Percentiles rank a stretch among this genome's conserved stretches.
These are phyloP conservation scores for Batillaria attramentaria DNA, from an alignment of 1,140 invertebrate species.

Conservation along the genomic window DNA sequence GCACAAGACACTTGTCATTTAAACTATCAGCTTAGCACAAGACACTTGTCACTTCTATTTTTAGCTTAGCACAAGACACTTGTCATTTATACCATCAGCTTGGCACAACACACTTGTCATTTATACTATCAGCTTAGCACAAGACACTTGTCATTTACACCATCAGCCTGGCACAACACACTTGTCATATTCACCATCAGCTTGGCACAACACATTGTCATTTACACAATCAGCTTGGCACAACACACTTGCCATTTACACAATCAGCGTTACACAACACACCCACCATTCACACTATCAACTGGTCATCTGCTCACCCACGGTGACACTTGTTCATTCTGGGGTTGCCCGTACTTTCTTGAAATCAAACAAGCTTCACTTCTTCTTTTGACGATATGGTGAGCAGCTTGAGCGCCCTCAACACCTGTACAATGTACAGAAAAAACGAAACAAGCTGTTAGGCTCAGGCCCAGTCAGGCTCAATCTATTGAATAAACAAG, in stretches of 20 bases:
- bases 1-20: too few relatives aligned
- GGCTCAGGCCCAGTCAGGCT: too few relatives aligned
- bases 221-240: neutral
- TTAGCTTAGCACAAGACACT: too few relatives aligned
- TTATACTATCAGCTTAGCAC: too few relatives aligned
- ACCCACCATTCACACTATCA: neutral
- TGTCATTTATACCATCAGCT: too few relatives aligned
- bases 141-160: too few relatives aligned
- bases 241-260: neutral
- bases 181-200: too few relatives aligned
- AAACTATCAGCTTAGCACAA: too few relatives aligned
- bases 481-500: neutral
- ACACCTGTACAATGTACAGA: conserved; percentile 42
- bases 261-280: neutral
- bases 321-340: too few relatives aligned
- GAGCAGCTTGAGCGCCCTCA: conserved; percentile 51
- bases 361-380: conserved; percentile 34
- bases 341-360: neutral
- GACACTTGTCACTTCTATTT: too few relatives aligned
- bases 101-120: too few relatives aligned
- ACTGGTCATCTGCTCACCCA: neutral
- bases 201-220: neutral
- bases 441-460: neutral
- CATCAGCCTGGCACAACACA: too few relatives aligned
- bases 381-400: conserved; percentile 44